These are phyloP conservation scores for Gymnocypris eckloni DNA, from an alignment of 2,797 vertebrate species.

Conservation along the genomic window DNA sequence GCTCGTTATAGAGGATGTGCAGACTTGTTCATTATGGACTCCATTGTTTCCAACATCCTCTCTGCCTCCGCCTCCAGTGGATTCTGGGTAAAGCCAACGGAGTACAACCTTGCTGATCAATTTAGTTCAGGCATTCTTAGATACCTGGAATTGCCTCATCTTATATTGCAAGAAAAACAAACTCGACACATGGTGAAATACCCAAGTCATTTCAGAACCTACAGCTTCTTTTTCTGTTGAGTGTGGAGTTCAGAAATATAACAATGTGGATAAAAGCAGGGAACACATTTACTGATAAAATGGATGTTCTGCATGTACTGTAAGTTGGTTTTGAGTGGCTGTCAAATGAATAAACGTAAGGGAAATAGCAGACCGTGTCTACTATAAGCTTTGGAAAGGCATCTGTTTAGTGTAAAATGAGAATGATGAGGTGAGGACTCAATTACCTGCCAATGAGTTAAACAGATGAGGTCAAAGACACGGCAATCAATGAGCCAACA, in stretches of 20 bases:
- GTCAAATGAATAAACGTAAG: neutral
- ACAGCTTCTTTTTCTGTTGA: neutral
- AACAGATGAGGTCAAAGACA: slow-evolving; percentile 41
- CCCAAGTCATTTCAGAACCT: neutral
- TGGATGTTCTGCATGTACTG: neutral
- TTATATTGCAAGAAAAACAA: slow-evolving; percentile 17
- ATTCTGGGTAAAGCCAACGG: neutral
- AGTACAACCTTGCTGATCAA: neutral
- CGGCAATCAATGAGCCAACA: slow-evolving; percentile 33
- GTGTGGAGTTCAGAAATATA: neutral
- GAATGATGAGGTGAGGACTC: slow-evolving; percentile 31
- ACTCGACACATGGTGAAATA: slow-evolving; percentile 4
- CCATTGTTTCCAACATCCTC: neutral
- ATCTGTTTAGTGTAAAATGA: slow-evolving; percentile 3
- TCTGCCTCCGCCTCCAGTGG: neutral
- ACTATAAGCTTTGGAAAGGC: neutral
- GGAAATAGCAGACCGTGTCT: neutral
- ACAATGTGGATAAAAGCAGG: neutral
- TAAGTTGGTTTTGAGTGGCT: neutral
- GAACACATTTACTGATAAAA: neutral
- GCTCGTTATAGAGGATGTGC: slow-evolving; percentile 25
- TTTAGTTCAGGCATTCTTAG: slow-evolving; percentile 4
- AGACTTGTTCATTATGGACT: slow-evolving; percentile 25
- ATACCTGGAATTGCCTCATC: slow-evolving; percentile 7
- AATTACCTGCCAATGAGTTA: slow-evolving; percentile 36